Percentiles rank a stretch among this genome's conserved stretches.
phyloP scores from a whole-genome alignment of 2,888 invertebrate species.

The Entomobrya proxima region DNA sequence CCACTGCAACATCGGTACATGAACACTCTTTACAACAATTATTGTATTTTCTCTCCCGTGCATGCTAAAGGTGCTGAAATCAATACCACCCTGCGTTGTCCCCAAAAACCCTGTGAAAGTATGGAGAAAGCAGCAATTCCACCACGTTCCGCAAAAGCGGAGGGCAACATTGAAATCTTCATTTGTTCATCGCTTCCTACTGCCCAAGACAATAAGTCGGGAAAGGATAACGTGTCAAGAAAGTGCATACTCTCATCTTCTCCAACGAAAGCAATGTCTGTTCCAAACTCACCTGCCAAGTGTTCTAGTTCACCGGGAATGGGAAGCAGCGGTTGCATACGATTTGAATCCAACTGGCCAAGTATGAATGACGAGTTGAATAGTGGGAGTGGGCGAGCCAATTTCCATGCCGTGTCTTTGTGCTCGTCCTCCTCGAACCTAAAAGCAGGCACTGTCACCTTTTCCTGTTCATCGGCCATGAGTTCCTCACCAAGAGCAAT shows the following conservation, averaged over 20 bases:
- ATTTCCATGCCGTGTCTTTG: conserved; percentile 33
- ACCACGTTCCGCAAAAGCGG: neutral
- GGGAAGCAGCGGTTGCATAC: conserved; percentile 34
- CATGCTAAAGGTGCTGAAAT: conserved; percentile 46
- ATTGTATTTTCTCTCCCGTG: conserved; percentile 51
- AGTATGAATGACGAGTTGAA: neutral
- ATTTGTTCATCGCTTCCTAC: conserved; percentile 1
- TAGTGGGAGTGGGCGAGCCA: neutral
- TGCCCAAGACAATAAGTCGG: neutral
- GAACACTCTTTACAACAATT: conserved; percentile 40
- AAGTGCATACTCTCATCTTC: neutral
- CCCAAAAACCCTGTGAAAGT: neutral
- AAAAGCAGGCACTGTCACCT: conserved; percentile 15
- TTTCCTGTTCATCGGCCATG: conserved; percentile 37
- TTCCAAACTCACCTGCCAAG: neutral
- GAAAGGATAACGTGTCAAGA: neutral
- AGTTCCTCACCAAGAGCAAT: conserved; percentile 34
- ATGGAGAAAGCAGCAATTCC: neutral
- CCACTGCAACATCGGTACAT: conserved; percentile 17
- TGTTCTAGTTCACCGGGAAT: neutral
- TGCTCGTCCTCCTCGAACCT: conserved; percentile 22
- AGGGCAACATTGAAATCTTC: conserved; percentile 29
- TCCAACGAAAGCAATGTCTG: neutral
- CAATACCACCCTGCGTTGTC: neutral
- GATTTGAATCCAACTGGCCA: conserved; percentile 41